Percentiles rank a stretch among this genome's conserved stretches.
Evolutionary conservation across 2,113 vertebrate species (phyloP).

Genomic region (Callospermophilus lateralis): DNA sequence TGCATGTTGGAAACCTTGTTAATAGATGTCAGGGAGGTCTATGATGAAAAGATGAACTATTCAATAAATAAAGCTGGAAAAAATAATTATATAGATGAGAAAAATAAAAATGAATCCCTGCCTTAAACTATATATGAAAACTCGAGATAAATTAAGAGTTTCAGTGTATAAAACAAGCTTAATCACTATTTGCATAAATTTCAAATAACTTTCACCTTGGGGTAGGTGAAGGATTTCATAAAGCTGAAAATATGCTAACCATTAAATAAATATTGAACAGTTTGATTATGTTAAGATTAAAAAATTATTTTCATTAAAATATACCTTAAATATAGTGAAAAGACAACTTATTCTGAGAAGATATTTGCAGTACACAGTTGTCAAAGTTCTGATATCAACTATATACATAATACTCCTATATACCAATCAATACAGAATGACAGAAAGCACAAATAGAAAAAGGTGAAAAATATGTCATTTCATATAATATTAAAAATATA

Average conservation of each 20-base stretch:
- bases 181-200: neutral
- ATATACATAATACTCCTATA: neutral
- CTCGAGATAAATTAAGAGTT: neutral
- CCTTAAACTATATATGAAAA: neutral
- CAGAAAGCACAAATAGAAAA: neutral
- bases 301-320: slow-evolving; percentile 18
- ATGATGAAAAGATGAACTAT: neutral
- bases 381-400: neutral
- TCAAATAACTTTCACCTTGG: neutral
- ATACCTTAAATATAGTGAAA: neutral
- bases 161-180: slow-evolving; percentile 46
- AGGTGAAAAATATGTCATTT: neutral
- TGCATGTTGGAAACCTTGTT: neutral
- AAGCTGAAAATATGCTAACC: neutral
- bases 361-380: neutral
- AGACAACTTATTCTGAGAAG: neutral
- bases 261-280: neutral
- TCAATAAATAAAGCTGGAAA: neutral
- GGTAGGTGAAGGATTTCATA: neutral
- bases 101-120: neutral
- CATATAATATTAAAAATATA: neutral
- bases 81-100: neutral
- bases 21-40: neutral
- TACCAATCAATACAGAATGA: neutral
- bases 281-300: slow-evolving; percentile 22